These are phyloP conservation scores for Brachypteracias leptosomus DNA, from an alignment of 2,113 vertebrate genomes.

Conservation along the genomic window DNA sequence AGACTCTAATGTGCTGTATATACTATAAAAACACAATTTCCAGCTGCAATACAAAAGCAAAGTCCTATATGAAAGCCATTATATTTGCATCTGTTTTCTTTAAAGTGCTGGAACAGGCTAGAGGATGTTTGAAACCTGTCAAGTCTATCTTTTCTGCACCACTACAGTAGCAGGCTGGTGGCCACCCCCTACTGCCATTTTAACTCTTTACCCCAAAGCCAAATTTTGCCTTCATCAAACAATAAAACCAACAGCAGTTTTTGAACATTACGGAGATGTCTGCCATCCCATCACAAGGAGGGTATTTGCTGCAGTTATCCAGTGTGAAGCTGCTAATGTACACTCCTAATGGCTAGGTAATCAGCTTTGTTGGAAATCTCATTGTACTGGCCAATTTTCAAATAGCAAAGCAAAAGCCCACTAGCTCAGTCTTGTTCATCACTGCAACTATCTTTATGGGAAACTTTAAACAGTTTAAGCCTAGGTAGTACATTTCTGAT, in stretches of 20 bases:
- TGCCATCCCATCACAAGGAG: neutral
- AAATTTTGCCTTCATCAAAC: neutral
- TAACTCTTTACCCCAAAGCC: neutral
- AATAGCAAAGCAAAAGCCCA: neutral
- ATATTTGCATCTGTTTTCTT: slow-evolving; percentile 10
- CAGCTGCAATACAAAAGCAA: neutral
- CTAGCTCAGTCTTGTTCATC: neutral
- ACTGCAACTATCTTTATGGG: neutral
- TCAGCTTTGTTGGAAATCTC: neutral
- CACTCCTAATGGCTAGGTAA: neutral
- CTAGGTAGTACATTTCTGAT: neutral
- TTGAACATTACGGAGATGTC: neutral
- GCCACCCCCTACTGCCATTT: neutral
- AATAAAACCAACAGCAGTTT: neutral
- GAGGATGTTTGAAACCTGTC: neutral
- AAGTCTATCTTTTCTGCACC: neutral
- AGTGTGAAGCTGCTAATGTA: neutral
- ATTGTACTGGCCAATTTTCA: neutral
- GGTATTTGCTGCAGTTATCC: neutral
- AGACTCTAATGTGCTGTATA: neutral
- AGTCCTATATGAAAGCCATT: neutral
- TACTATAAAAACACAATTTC: neutral
- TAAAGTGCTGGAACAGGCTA: neutral
- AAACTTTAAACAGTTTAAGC: neutral
- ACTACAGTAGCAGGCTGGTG: neutral